These are phyloP conservation scores for Caenorhabditis parvicauda DNA, from an alignment of 2,888 invertebrate genomes.

Conservation along the genomic window DNA sequence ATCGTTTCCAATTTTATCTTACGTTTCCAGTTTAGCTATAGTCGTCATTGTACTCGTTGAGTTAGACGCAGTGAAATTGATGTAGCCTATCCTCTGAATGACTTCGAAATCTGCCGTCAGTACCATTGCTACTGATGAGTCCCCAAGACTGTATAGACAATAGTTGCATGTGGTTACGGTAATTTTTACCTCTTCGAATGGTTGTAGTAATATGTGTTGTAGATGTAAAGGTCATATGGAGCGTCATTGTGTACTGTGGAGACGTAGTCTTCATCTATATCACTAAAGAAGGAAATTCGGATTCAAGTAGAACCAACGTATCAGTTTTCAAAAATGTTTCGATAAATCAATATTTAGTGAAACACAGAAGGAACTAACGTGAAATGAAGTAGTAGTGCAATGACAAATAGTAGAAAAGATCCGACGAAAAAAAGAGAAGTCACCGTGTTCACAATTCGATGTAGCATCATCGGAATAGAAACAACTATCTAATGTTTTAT, in stretches of 20 bases:
- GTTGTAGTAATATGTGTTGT: conserved; percentile 18
- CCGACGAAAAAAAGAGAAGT: conserved; percentile 17
- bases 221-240: conserved; percentile 21
- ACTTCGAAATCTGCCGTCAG: conserved; percentile 25
- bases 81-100: conserved; percentile 3
- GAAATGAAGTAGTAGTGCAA: conserved; percentile 15
- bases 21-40: conserved; percentile 11
- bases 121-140: conserved; percentile 13
- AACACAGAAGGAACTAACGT: conserved; percentile 20
- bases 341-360: background rate
- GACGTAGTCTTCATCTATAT: conserved; percentile 6
- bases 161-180: too few species aligned
- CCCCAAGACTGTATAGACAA: conserved; percentile 9
- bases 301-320: background rate
- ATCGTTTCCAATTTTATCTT: too few species aligned
- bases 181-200: conserved; percentile 23
- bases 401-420: conserved; percentile 20
- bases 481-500: too few species aligned
- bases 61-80: conserved; percentile 13
- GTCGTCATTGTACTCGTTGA: conserved; percentile 4
- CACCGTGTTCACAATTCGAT: conserved; percentile 15
- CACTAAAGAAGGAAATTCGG: conserved; percentile 6
- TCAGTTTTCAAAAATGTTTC: background rate
- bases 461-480: too few species aligned
- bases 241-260: conserved; percentile 12